Percentiles rank a stretch among this genome's conserved stretches.
Conservation (phyloP, 1,140 invertebrate species). For the Apis cerana region DNA sequence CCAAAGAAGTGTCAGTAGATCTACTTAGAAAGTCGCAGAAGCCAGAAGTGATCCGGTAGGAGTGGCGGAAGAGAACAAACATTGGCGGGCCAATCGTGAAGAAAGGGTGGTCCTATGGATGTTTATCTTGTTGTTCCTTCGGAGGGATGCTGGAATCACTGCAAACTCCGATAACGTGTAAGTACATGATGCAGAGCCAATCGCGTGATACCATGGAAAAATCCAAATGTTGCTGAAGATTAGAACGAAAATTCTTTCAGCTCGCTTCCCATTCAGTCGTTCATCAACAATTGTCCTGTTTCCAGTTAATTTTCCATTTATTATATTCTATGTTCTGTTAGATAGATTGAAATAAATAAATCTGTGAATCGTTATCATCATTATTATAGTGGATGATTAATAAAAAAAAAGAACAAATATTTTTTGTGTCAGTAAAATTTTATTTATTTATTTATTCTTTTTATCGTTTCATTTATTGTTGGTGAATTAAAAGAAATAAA, state of each 20-base stretch:
- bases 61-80: conserved; percentile 71
- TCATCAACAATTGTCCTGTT: conserved; percentile 51
- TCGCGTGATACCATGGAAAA: conserved; percentile 50
- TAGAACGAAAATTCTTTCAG: conserved; percentile 44
- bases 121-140: conserved; percentile 68
- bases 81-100: conserved; percentile 72
- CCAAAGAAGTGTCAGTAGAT: background rate
- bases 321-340: background rate
- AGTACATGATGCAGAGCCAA: conserved; percentile 51
- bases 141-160: conserved; percentile 63
- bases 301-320: background rate
- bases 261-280: conserved; percentile 45
- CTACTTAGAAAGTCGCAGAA: background rate
- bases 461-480: background rate
- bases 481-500: background rate
- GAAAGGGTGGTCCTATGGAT: conserved; percentile 71
- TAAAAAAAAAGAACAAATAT: no score
- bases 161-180: conserved; percentile 37
- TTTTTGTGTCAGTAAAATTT: background rate
- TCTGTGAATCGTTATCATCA: no score
- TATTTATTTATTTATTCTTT: background rate
- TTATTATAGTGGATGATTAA: no score
- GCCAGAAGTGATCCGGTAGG: conserved; percentile 46
- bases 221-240: conserved; percentile 42
- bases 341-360: background rate